phyloP scores from a whole-genome alignment of 2,113 vertebrate species.

The Heterocephalus glaber region DNA sequence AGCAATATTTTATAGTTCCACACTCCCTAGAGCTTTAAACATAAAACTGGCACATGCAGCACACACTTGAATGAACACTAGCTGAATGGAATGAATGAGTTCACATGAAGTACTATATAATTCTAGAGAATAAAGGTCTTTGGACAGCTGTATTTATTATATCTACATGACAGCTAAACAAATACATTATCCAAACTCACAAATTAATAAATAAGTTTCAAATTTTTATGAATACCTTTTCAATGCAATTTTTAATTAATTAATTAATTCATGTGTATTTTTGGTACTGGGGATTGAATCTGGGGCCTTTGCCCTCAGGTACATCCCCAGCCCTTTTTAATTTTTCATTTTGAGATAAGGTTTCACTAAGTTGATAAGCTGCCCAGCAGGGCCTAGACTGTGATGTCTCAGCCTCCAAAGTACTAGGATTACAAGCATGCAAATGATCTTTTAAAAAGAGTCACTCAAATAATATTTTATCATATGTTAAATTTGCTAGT shows the following conservation, averaged over 20 bases:
- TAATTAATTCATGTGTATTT: not conserved
- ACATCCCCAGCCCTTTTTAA: not conserved
- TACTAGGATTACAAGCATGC: not conserved
- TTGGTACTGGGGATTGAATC: not conserved
- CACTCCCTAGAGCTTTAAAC: not conserved
- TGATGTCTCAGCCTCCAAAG: not conserved
- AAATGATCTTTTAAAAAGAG: slow-evolving; percentile 48
- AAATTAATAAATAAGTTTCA: slow-evolving; percentile 47
- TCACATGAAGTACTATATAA: not conserved
- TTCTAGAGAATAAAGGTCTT: not conserved
- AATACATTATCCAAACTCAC: not conserved
- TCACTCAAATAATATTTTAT: slow-evolving; percentile 42
- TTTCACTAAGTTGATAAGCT: not conserved
- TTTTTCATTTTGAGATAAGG: not conserved
- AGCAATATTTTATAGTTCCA: not conserved
- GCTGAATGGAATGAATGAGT: not conserved
- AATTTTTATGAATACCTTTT: slow-evolving; percentile 39
- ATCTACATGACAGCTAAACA: not conserved
- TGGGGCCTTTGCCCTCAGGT: not conserved
- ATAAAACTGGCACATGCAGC: not conserved
- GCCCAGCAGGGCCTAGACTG: not conserved
- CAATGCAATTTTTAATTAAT: not conserved
- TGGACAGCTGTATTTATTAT: not conserved
- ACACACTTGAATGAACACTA: not conserved
- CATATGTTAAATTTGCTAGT: not conserved